A percentile compares a stretch with the other conserved stretches of the same genome.
Evolutionary conservation across 2,888 invertebrate species (phyloP).

Genomic region (Drosophila nr. medialis): DNA sequence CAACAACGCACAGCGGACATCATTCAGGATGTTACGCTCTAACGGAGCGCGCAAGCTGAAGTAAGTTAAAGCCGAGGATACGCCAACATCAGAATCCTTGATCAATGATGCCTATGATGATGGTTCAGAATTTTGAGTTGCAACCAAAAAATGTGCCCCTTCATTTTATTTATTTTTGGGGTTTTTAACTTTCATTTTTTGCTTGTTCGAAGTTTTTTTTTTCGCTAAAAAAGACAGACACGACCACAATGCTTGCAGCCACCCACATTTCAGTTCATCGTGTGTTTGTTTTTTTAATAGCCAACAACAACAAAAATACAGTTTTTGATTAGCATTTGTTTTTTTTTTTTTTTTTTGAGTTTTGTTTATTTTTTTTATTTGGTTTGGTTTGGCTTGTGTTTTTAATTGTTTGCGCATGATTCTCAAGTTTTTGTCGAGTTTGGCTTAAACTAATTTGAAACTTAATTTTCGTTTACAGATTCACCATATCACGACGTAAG

Average conservation of each 20-base stretch:
- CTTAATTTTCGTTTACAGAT: slow-evolving; percentile 85
- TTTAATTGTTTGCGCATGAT: slow-evolving; percentile 77
- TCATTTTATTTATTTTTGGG: not conserved
- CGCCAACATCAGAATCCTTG: slow-evolving; percentile 25
- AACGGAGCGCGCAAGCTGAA: slow-evolving; percentile 84
- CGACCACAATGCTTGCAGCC: slow-evolving; percentile 15
- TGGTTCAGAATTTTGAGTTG: slow-evolving; percentile 55
- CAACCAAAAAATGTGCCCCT: not conserved
- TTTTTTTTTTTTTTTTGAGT: not conserved
- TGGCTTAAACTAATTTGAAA: slow-evolving; percentile 63
- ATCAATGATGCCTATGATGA: slow-evolving; percentile 44
- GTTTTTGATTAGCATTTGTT: slow-evolving; percentile 57
- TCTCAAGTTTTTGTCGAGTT: slow-evolving; percentile 46
- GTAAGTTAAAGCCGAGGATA: slow-evolving; percentile 78
- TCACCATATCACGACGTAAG: slow-evolving; percentile 97
- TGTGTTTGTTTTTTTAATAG: slow-evolving; percentile 53
- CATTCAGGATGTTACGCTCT: slow-evolving; percentile 85
- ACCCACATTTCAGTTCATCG: slow-evolving; percentile 38
- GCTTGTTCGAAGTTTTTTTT: slow-evolving; percentile 20
- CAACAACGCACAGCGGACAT: slow-evolving; percentile 79
- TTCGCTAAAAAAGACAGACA: slow-evolving; percentile 12
- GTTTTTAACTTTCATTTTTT: slow-evolving; percentile 14
- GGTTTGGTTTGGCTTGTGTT: slow-evolving; percentile 39
- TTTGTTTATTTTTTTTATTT: not conserved
- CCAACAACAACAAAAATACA: slow-evolving; percentile 9